phyloP scores from a whole-genome alignment of 1,140 invertebrate genomes.

The Drosophila funebris region DNA sequence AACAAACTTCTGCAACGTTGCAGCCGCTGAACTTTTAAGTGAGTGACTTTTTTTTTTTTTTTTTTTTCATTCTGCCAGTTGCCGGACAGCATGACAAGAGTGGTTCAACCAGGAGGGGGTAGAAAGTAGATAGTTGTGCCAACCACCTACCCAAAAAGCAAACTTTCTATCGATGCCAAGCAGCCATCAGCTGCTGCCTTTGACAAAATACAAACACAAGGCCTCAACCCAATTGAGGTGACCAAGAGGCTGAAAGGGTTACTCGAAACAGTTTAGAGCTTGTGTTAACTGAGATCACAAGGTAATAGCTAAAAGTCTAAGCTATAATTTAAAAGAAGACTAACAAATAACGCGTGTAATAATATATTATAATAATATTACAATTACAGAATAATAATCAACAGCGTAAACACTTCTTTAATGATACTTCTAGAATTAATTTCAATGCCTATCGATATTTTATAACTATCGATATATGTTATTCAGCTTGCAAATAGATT shows the following conservation, averaged over 20 bases:
- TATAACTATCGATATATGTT: too few species aligned
- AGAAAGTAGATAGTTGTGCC: not conserved
- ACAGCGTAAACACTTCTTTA: too few species aligned
- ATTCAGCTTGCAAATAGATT: too few species aligned
- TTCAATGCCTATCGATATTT: too few species aligned
- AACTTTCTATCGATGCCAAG: constrained; percentile 65
- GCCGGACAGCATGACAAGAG: constrained; percentile 34
- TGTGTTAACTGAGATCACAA: too few species aligned
- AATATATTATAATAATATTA: too few species aligned
- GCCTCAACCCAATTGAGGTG: constrained; percentile 63
- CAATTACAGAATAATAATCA: too few species aligned
- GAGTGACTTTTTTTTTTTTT: constrained; percentile 76
- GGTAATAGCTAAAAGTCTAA: too few species aligned
- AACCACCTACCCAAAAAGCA: not conserved
- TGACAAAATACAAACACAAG: constrained; percentile 61
- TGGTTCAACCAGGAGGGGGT: not conserved
- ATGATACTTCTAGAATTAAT: too few species aligned
- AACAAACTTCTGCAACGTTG: constrained; percentile 77
- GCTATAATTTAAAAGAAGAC: too few species aligned
- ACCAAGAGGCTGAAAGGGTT: constrained; percentile 18
- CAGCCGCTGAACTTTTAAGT: constrained; percentile 75
- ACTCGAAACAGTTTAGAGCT: not conserved
- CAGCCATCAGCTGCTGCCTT: constrained; percentile 47
- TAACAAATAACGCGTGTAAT: too few species aligned
- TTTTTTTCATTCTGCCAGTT: constrained; percentile 35